Base-by-base conservation (phyloP, 2,888 invertebrate species). In the Phragmatobia fuliginosa region DNA sequence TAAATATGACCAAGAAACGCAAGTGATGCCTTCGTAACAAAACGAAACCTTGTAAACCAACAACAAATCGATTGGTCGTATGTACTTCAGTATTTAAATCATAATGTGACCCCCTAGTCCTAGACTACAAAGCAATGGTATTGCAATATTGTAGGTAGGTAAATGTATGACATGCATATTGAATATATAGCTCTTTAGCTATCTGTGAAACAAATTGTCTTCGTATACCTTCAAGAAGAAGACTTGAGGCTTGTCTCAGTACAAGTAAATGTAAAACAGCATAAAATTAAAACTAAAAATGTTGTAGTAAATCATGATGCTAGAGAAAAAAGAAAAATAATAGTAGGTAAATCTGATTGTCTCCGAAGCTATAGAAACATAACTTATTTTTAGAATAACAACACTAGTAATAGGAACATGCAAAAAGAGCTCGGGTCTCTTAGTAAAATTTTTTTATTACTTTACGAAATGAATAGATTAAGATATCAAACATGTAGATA, bases 31-130 rank as follows among this genome's bases (percentile, higher is more conserved):
- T 64, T 72, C 67, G 10, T 63, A 67, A 74, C 52, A 71, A 49
- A 49, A 70, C 67, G 58, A 61, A 70, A 65, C 82, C 77, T 81
- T 80, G 77, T 31, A 78, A 82, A 74, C 79, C 79, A 75, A 80
- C 82, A 58, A 76, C 52, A 66, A 74, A 81, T 75, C 77, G 66
- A 77, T 80, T 80, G 78, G 76, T 74, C 70, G 56, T 36, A 18
- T 25, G 70, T 70, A 77, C 71, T 75, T 60, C 60, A 67, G 64
- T 70, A 60, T 65, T 59, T 31, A 68, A 72, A 67, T 72, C 73
- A 78, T 76, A 80, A 76, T 71, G 6, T 56, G 14, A 75, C 74
- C 69, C 67, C 60, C 59, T 33, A 60, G 59, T 62, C 68, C 66
- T 75, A 72, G 28, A 60, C 59, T 67, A n/a, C n/a, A n/a, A n/a